phyloP scores from a whole-genome alignment of 1,140 invertebrate genomes.

The Gonioctena quinquepunctata region DNA sequence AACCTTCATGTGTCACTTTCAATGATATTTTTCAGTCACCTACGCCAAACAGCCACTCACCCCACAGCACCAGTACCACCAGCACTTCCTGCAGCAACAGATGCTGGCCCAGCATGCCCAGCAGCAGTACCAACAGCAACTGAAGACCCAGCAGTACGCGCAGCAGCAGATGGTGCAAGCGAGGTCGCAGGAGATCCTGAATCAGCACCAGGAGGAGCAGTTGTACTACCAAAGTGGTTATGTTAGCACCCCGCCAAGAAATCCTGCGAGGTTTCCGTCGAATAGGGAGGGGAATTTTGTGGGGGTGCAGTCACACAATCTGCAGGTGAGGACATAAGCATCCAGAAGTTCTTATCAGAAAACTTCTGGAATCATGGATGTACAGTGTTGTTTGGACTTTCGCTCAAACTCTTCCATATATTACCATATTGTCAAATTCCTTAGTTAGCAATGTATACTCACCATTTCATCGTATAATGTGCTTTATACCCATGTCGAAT shows the following conservation, averaged over 20 bases:
- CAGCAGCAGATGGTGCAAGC: conserved; percentile 56
- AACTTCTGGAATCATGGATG: no score
- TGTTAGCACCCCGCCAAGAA: not conserved
- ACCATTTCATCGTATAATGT: no score
- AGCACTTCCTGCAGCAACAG: conserved; percentile 66
- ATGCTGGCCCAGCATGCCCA: conserved; percentile 53
- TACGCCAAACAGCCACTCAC: conserved; percentile 55
- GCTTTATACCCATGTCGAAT: no score
- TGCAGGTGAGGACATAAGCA: conserved; percentile 3
- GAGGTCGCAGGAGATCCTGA: conserved; percentile 62
- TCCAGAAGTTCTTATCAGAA: no score
- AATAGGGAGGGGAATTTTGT: conserved; percentile 12
- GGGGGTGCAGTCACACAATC: not conserved
- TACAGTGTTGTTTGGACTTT: no score
- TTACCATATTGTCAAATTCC: no score
- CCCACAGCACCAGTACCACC: conserved; percentile 60
- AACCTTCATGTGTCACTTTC: no score
- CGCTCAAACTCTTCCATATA: no score
- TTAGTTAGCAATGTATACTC: no score
- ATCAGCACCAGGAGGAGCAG: conserved; percentile 55
- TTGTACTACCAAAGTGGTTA: conserved; percentile 43
- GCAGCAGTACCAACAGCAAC: conserved; percentile 53
- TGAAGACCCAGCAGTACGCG: conserved; percentile 52
- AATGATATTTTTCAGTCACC: not conserved
- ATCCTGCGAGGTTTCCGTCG: conserved; percentile 5